Conservation (phyloP, 2,888 invertebrate genomes). For the Pseudolycoriella hygida region DNA sequence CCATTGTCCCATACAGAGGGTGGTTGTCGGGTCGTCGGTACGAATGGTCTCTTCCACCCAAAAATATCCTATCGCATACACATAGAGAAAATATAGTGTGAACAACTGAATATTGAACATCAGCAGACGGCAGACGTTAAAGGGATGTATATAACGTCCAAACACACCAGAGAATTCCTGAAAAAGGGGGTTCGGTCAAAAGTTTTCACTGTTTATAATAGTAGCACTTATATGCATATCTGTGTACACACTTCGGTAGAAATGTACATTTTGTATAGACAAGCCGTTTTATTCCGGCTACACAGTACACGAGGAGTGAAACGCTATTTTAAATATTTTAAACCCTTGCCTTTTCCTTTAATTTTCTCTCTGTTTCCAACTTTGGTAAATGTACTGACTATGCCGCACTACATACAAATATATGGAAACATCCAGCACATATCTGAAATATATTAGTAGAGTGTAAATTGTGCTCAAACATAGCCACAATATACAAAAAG, state of each 20-base stretch:
- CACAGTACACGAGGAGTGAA: not conserved
- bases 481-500: not conserved
- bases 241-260: not conserved
- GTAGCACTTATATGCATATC: not conserved
- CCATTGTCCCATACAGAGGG: not conserved
- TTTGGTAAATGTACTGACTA: no score
- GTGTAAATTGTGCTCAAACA: not conserved
- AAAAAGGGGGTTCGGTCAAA: not conserved
- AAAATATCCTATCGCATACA: not conserved
- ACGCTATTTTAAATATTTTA: constrained; percentile 1
- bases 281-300: no score
- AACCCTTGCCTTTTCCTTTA: not conserved
- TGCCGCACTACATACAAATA: no score
- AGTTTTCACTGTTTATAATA: not conserved
- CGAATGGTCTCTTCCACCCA: not conserved
- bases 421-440: not conserved
- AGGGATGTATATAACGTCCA: not conserved
- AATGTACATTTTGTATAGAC: no score
- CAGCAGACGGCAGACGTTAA: not conserved
- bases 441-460: not conserved
- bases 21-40: not conserved
- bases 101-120: not conserved
- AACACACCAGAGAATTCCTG: not conserved
- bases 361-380: not conserved
- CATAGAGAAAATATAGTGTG: not conserved